Conservation (phyloP, 1,140 invertebrate genomes). For the Zophobas morio region DNA sequence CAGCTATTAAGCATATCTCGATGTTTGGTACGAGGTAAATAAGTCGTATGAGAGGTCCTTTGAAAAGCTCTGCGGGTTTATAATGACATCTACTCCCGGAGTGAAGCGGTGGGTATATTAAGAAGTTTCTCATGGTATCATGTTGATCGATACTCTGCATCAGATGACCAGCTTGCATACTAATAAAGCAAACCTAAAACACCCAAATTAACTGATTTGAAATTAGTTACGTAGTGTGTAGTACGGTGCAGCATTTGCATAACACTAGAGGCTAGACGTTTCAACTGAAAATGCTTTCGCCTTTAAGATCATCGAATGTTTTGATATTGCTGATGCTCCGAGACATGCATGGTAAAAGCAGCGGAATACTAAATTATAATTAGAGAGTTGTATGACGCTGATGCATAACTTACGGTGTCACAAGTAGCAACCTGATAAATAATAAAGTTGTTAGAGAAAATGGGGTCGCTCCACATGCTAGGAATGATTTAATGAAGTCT, state of each 20-base stretch:
- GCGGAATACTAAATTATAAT: conserved; percentile 22
- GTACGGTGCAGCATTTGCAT: conserved; percentile 21
- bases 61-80: conserved; percentile 41
- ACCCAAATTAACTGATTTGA: conserved; percentile 22
- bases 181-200: conserved; percentile 14
- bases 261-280: background rate
- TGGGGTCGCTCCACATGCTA: conserved; percentile 24
- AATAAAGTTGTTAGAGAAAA: conserved; percentile 41
- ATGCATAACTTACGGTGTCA: conserved; percentile 32
- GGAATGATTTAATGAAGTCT: conserved; percentile 40
- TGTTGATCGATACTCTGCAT: conserved; percentile 40
- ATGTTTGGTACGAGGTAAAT: conserved; percentile 30
- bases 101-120: conserved; percentile 33
- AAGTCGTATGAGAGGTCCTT: conserved; percentile 33
- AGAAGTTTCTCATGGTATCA: conserved; percentile 15
- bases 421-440: conserved; percentile 35
- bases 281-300: conserved; percentile 8
- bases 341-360: conserved; percentile 21
- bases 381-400: conserved; percentile 28
- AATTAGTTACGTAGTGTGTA: conserved; percentile 14
- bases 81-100: conserved; percentile 30
- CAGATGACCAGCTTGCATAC: conserved; percentile 41
- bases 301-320: background rate
- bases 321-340: too few species aligned
- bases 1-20: conserved; percentile 31